Percentiles rank a stretch among this genome's conserved stretches.
These are phyloP conservation scores for Zaprionus vittiger DNA, from an alignment of 1,140 invertebrate species.

Conservation along the genomic window DNA sequence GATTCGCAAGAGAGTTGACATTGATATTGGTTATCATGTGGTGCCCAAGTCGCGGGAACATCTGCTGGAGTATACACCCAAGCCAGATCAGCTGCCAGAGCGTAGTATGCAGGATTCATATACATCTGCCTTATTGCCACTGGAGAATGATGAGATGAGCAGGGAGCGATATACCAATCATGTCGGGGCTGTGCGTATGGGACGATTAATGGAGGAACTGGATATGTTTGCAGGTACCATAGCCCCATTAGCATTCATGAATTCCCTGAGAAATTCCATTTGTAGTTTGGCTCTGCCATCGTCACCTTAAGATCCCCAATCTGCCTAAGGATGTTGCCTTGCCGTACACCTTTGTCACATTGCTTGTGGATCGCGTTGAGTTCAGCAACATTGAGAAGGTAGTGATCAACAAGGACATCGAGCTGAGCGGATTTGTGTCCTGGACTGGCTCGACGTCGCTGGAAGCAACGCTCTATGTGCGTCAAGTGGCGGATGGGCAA, in stretches of 20 bases:
- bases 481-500: slow-evolving; percentile 87
- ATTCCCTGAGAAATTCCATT: not conserved
- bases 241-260: not conserved
- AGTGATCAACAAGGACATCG: slow-evolving; percentile 87
- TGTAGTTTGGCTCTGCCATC: slow-evolving; percentile 87
- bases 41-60: slow-evolving; percentile 70
- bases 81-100: slow-evolving; percentile 82
- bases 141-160: slow-evolving; percentile 86
- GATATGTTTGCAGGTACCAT: slow-evolving; percentile 90
- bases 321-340: slow-evolving; percentile 84
- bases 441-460: slow-evolving; percentile 90
- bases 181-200: slow-evolving; percentile 88
- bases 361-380: slow-evolving; percentile 90
- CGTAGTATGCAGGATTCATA: slow-evolving; percentile 88
- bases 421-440: slow-evolving; percentile 89
- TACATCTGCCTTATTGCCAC: slow-evolving; percentile 88
- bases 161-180: slow-evolving; percentile 89
- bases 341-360: slow-evolving; percentile 90
- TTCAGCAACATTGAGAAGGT: slow-evolving; percentile 85
- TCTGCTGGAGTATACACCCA: slow-evolving; percentile 71
- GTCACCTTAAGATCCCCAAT: slow-evolving; percentile 88
- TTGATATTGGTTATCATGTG: slow-evolving; percentile 66
- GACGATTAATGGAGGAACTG: slow-evolving; percentile 91
- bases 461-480: slow-evolving; percentile 89
- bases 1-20: slow-evolving; percentile 58